phyloP scores from a whole-genome alignment of 2,113 vertebrate species.

The Clarias magur region DNA sequence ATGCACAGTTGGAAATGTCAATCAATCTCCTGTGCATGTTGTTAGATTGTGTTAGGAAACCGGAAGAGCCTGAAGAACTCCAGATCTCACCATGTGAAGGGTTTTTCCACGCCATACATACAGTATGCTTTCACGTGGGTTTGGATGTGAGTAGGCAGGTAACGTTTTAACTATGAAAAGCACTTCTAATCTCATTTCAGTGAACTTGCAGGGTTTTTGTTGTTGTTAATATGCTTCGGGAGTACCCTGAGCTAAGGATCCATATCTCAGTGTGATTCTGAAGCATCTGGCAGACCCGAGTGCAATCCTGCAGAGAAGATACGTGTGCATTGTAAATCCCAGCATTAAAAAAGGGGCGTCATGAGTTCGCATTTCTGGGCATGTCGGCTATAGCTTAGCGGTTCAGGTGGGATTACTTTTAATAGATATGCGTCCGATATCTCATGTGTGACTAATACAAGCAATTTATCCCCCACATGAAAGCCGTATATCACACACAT shows the following conservation, averaged over 20 bases:
- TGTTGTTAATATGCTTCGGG: conserved; percentile 58
- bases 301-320: conserved; percentile 36
- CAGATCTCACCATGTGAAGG: neutral
- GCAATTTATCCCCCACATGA: conserved; percentile 32
- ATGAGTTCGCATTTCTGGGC: conserved; percentile 30
- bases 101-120: neutral
- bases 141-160: conserved; percentile 48
- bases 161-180: conserved; percentile 61
- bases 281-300: conserved; percentile 52
- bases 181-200: conserved; percentile 63
- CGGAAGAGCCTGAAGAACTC: neutral
- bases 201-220: conserved; percentile 52
- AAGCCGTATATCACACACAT: conserved; percentile 1
- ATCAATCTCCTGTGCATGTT: too few relatives aligned
- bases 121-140: neutral
- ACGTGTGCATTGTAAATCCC: conserved; percentile 37
- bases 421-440: conserved; percentile 38
- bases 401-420: conserved; percentile 34
- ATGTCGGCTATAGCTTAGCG: conserved; percentile 25
- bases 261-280: conserved; percentile 62
- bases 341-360: neutral
- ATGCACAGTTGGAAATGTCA: too few relatives aligned
- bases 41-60: too few relatives aligned
- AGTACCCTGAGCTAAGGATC: conserved; percentile 57
- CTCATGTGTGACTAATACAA: conserved; percentile 32